phyloP scores from a whole-genome alignment of 2,797 vertebrate genomes.

The Sebastes nivosus region DNA sequence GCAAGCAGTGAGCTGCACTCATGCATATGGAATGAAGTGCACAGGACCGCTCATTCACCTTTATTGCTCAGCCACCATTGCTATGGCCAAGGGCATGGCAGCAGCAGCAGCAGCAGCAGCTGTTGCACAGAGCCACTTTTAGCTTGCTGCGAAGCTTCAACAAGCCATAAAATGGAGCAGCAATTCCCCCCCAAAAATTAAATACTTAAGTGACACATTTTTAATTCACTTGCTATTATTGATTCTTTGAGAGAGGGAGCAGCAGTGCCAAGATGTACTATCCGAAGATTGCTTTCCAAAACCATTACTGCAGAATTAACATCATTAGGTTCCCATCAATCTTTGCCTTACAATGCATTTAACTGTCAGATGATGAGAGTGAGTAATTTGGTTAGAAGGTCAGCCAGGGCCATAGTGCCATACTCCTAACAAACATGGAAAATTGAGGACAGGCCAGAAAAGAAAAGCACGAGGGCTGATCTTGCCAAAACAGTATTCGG shows the following conservation, averaged over 20 bases:
- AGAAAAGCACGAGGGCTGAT: background rate
- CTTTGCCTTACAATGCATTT: constrained; percentile 14
- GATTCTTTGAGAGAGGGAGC: background rate
- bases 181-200: background rate
- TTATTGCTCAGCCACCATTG: constrained; percentile 29
- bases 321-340: constrained; percentile 20
- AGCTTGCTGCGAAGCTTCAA: background rate
- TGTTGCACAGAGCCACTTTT: background rate
- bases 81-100: constrained; percentile 15
- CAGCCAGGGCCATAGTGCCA: background rate
- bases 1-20: constrained; percentile 38
- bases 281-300: background rate
- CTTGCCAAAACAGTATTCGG: background rate
- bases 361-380: constrained; percentile 25
- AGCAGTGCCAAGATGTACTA: background rate
- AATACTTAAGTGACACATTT: background rate
- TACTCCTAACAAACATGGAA: background rate
- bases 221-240: background rate
- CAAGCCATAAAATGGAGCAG: background rate
- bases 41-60: constrained; percentile 24
- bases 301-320: constrained; percentile 2
- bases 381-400: background rate
- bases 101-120: constrained; percentile 35
- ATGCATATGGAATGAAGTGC: constrained; percentile 44
- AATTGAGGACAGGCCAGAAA: background rate